Evolutionary conservation across 2,888 invertebrate species (phyloP), one percentile per base, ranked within the genome.

Genomic region (Orchestes rusci): DNA sequence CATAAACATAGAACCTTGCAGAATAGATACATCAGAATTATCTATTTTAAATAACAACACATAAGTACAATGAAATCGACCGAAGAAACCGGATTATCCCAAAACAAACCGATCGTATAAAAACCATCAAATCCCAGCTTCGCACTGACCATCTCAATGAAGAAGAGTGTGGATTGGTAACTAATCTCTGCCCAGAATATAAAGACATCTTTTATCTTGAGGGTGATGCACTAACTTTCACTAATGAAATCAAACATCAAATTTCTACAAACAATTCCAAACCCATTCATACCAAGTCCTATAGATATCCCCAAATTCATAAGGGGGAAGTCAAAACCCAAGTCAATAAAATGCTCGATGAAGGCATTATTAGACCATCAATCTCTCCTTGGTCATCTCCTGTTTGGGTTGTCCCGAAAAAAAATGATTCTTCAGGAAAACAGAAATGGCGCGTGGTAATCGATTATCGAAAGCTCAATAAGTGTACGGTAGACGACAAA

Each of bases 341-440:
- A 40, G 13, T 33, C 5, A 19, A 20, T 16, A 33, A 40, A 16
- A 40, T 33, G 40, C n/a, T 33, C 7, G 32, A 40, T 16, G 12
- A 40, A 16, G 33, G 13, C 4, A 40, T 40, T 19, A 40, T 40
- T 13, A 4, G 15, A 16, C 40, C 32, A n/a, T 40, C 40, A 8
- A 23, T 15, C 8, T 40, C 40, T 10, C 40, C 40, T 8, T 40
- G 32, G 40, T 30, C 31, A 16, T 40, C 16, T 4, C 33, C 40
- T 16, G 33, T 40, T 10, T 40, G 40, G 32, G 23, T 40, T 5
- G 40, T 40, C 10, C 40, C 33, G 1, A 40, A 40, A 33, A 42
- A 42, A 30, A 4, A 13, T n/a, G 42, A 42, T 18, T 16, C 42
- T 2, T 42, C 35, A 5, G 42, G 19, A 13, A 42, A 27, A 17